A percentile compares a stretch with the other conserved stretches of the same genome.
These are phyloP conservation scores for Pelecanoides urinatrix DNA, from an alignment of 2,113 vertebrate species.

Conservation along the genomic window DNA sequence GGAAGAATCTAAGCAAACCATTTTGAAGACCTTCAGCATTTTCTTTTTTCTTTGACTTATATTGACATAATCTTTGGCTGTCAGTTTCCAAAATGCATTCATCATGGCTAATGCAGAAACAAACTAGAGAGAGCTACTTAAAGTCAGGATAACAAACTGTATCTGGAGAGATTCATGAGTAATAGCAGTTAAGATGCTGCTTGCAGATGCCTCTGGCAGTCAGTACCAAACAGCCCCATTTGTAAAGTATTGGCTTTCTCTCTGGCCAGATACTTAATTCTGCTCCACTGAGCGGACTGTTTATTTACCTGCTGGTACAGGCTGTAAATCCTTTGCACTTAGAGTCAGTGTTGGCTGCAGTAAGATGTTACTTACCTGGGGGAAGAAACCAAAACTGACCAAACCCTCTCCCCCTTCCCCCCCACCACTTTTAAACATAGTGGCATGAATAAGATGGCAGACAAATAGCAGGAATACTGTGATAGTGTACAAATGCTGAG, in stretches of 20 bases:
- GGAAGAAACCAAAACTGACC: neutral
- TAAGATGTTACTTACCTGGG: slow-evolving; percentile 9
- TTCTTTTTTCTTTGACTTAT: neutral
- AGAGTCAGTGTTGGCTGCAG: neutral
- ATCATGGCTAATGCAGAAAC: slow-evolving; percentile 53
- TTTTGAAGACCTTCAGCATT: slow-evolving; percentile 28
- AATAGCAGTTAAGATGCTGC: slow-evolving; percentile 31
- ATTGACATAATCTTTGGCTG: slow-evolving; percentile 31
- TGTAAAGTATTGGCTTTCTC: slow-evolving; percentile 71
- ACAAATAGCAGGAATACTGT: neutral
- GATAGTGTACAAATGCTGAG: neutral
- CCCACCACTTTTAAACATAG: too few species aligned
- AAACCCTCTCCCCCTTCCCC: neutral
- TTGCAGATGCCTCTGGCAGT: slow-evolving; percentile 45
- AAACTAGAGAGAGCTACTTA: slow-evolving; percentile 41
- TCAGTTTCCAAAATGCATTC: slow-evolving; percentile 54
- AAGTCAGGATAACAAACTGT: slow-evolving; percentile 45
- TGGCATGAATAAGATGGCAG: neutral
- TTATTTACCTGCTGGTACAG: slow-evolving; percentile 59
- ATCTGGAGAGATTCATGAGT: slow-evolving; percentile 46
- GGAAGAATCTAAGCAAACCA: neutral
- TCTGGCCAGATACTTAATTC: slow-evolving; percentile 51
- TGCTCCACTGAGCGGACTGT: slow-evolving; percentile 34
- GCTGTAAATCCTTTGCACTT: slow-evolving; percentile 57
- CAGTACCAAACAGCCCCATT: slow-evolving; percentile 8